Conservation (phyloP, 2,888 invertebrate species). For the Ormyrus rosae region DNA sequence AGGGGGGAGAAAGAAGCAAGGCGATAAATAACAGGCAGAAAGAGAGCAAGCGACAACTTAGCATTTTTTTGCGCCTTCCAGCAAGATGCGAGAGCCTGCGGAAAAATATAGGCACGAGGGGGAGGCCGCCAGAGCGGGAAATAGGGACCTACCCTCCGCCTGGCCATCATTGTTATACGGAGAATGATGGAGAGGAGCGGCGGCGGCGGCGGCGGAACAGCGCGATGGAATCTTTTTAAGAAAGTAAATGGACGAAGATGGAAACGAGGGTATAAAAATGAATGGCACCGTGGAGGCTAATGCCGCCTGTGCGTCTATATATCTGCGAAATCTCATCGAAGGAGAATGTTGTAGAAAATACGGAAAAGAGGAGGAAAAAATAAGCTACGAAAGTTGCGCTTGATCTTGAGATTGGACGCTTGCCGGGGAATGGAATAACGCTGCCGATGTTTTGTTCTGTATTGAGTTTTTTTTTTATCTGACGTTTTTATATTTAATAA, state of each 20-base stretch:
- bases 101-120: slow-evolving; percentile 34
- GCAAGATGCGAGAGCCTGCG: slow-evolving; percentile 35
- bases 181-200: slow-evolving; percentile 61
- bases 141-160: slow-evolving; percentile 34
- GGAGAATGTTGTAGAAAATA: slow-evolving; percentile 7
- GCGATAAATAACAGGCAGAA: slow-evolving; percentile 64
- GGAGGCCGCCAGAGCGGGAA: slow-evolving; percentile 28
- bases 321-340: slow-evolving; percentile 42
- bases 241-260: slow-evolving; percentile 66
- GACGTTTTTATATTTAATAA: not conserved
- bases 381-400: not conserved
- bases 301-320: slow-evolving; percentile 9
- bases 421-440: slow-evolving; percentile 2
- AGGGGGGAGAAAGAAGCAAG: slow-evolving; percentile 28
- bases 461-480: not conserved
- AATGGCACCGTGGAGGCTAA: slow-evolving; percentile 57
- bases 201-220: not conserved
- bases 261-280: slow-evolving; percentile 65
- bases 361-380: slow-evolving; percentile 10
- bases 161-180: slow-evolving; percentile 64
- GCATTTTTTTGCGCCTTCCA: slow-evolving; percentile 60
- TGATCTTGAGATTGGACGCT: slow-evolving; percentile 24
- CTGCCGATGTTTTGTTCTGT: not conserved
- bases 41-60: slow-evolving; percentile 54
- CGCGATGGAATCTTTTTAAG: slow-evolving; percentile 65